Conservation (phyloP, 2,797 vertebrate species). For the Spondyliosoma cantharus region DNA sequence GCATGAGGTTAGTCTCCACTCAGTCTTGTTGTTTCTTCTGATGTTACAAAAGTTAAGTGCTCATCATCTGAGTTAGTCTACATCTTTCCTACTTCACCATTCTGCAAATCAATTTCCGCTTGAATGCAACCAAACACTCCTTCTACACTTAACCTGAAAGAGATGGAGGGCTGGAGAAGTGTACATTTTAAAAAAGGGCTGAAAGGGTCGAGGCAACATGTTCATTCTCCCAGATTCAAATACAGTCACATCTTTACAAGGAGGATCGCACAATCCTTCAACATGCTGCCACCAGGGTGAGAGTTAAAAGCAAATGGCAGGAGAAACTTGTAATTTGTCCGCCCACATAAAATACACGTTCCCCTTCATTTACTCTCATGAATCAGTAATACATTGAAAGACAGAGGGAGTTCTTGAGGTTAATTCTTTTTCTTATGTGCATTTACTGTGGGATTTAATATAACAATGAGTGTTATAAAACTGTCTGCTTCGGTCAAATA, state of each 20-base stretch:
- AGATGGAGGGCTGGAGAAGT: background rate
- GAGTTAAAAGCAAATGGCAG: conserved; percentile 58
- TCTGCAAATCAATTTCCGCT: conserved; percentile 51
- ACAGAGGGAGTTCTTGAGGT: background rate
- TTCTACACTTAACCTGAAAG: conserved; percentile 16
- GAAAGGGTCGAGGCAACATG: background rate
- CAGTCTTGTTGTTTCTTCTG: conserved; percentile 31
- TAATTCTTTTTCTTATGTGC: conserved; percentile 7
- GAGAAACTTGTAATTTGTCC: conserved; percentile 57
- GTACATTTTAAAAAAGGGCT: conserved; percentile 20
- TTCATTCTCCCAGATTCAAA: conserved; percentile 5
- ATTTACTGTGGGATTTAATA: conserved; percentile 43
- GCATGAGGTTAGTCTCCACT: conserved; percentile 47
- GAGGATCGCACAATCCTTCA: conserved; percentile 30
- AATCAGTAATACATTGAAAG: conserved; percentile 67
- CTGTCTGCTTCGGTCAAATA: conserved; percentile 8
- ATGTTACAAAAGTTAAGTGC: conserved; percentile 54
- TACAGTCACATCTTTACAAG: conserved; percentile 7
- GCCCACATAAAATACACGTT: conserved; percentile 62
- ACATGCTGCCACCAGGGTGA: conserved; percentile 34
- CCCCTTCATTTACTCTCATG: conserved; percentile 74
- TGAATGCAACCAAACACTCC: conserved; percentile 30
- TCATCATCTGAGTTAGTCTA: conserved; percentile 35
- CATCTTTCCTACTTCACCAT: conserved; percentile 26
- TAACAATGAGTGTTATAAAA: conserved; percentile 11